These are phyloP conservation scores for Tor tambroides DNA, from an alignment of 2,113 vertebrate genomes.

Conservation along the genomic window DNA sequence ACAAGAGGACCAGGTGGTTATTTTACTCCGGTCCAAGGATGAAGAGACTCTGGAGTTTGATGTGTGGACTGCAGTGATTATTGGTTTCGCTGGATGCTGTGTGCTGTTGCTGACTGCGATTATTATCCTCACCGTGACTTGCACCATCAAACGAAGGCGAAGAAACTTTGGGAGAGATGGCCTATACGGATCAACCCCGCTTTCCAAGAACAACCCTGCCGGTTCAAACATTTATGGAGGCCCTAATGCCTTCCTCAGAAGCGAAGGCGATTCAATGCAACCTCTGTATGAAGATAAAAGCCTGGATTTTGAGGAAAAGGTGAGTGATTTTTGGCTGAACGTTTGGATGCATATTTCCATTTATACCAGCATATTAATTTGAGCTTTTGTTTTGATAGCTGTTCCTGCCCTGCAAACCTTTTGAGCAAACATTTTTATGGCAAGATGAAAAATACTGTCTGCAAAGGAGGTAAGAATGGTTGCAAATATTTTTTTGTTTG, in stretches of 20 bases:
- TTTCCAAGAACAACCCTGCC: slow-evolving; percentile 37
- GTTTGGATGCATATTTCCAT: background rate
- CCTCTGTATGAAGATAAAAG: slow-evolving; percentile 74
- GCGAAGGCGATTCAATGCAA: slow-evolving; percentile 63
- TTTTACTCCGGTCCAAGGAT: slow-evolving; percentile 62
- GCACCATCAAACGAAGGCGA: slow-evolving; percentile 55
- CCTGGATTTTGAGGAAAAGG: slow-evolving; percentile 73
- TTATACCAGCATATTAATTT: slow-evolving; percentile 53
- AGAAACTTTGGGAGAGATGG: slow-evolving; percentile 61
- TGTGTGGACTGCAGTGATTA: slow-evolving; percentile 66
- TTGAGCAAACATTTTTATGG: slow-evolving; percentile 68
- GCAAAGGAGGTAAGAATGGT: slow-evolving; percentile 69
- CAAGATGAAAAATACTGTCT: slow-evolving; percentile 74
- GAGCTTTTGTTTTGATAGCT: slow-evolving; percentile 67
- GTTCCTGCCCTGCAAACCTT: slow-evolving; percentile 74
- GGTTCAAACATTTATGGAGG: slow-evolving; percentile 62
- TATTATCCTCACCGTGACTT: slow-evolving; percentile 68
- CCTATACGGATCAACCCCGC: slow-evolving; percentile 65
- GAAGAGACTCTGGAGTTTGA: slow-evolving; percentile 58
- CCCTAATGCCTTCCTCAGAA: slow-evolving; percentile 63
- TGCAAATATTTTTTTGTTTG: background rate
- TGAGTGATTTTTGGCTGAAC: slow-evolving; percentile 52
- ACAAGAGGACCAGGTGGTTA: slow-evolving; percentile 69
- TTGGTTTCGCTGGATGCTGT: slow-evolving; percentile 69
- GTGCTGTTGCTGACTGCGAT: slow-evolving; percentile 73